phyloP scores from a whole-genome alignment of 2,888 invertebrate species.

The Cephonodes hylas region DNA sequence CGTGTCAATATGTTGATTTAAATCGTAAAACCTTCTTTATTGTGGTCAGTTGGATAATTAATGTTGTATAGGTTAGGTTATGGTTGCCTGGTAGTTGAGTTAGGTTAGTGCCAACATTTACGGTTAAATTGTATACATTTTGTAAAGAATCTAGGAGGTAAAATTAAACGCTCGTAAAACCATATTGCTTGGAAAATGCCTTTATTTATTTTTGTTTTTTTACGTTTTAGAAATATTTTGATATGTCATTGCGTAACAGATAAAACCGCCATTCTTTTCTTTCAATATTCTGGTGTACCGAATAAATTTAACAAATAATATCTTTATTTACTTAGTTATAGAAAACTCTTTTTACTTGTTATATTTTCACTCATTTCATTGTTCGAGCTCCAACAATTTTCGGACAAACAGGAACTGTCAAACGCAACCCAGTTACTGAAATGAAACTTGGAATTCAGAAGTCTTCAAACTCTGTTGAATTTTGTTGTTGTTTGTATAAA shows the following conservation, averaged over 20 bases:
- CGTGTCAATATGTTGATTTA: conserved; percentile 14
- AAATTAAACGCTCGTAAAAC: neutral
- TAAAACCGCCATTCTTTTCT: too few relatives aligned
- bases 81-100: neutral
- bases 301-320: too few relatives aligned
- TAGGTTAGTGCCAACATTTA: conserved; percentile 1
- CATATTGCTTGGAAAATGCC: neutral
- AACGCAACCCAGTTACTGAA: neutral
- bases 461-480: neutral
- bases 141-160: neutral
- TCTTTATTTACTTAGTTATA: too few relatives aligned
- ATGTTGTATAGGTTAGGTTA: neutral
- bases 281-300: too few relatives aligned
- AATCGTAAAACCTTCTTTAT: conserved; percentile 11
- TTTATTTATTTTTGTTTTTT: neutral
- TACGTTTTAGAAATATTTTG: too few relatives aligned
- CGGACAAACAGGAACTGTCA: neutral
- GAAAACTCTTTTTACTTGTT: too few relatives aligned
- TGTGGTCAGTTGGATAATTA: neutral
- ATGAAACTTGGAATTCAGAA: neutral
- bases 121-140: neutral
- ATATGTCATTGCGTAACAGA: too few relatives aligned
- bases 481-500: neutral
- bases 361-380: too few relatives aligned
- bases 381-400: too few relatives aligned